A percentile compares a stretch with the other conserved stretches of the same genome.
phyloP scores from a whole-genome alignment of 92 coral and sea anemone genomes.

The Actinostola sp. region DNA sequence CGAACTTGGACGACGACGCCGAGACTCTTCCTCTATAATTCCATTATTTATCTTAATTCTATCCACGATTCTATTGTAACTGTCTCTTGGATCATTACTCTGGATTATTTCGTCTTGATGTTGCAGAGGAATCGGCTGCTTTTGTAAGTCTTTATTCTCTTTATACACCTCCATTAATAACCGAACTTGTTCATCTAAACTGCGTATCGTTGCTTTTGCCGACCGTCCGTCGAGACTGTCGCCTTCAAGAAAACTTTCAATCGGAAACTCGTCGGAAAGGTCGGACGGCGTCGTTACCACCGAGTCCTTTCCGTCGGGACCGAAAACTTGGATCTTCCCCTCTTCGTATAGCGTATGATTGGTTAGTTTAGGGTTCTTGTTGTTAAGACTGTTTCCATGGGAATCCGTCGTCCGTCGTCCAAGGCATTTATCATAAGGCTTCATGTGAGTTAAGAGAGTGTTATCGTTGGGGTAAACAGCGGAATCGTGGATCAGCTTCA shows the following conservation, averaged over 20 bases:
- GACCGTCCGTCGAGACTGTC: not conserved
- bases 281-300: conserved; percentile 29
- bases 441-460: conserved; percentile 81
- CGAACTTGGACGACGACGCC: too few species aligned
- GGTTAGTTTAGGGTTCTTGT: conserved; percentile 5
- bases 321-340: conserved; percentile 65
- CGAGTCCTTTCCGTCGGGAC: conserved; percentile 33
- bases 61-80: not conserved
- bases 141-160: not conserved
- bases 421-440: conserved; percentile 65
- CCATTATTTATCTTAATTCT: too few species aligned
- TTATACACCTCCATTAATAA: not conserved
- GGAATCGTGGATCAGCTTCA: conserved; percentile 84
- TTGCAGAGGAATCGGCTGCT: too few species aligned
- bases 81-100: not conserved
- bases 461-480: conserved; percentile 87
- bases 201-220: not conserved
- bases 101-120: not conserved
- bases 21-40: too few species aligned
- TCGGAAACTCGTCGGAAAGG: conserved; percentile 12
- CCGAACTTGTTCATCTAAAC: not conserved
- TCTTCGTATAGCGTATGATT: conserved; percentile 62
- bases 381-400: conserved; percentile 63
- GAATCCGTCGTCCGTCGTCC: conserved; percentile 70
- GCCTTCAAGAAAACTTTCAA: not conserved